Evolutionary conservation across 1,140 invertebrate genomes (phyloP).

Genomic region (Lucilia sericata): DNA sequence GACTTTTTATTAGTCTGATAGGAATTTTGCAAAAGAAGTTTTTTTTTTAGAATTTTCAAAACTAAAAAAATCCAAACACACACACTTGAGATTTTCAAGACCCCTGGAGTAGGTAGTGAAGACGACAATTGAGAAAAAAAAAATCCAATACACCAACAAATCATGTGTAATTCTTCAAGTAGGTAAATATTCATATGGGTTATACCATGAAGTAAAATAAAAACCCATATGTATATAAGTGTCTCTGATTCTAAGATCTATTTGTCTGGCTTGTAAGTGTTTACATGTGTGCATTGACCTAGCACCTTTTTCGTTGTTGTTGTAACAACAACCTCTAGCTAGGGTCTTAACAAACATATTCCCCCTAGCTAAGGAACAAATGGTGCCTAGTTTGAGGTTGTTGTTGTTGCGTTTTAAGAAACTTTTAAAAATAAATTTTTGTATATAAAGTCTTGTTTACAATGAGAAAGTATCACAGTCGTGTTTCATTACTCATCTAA

Average conservation of each 20-base stretch:
- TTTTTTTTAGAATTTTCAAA: neutral
- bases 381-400: neutral
- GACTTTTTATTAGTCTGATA: slow-evolving; percentile 31
- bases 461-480: slow-evolving; percentile 58
- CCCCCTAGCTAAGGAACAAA: neutral
- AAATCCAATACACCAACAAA: neutral
- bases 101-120: slow-evolving; percentile 40
- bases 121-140: neutral
- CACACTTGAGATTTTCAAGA: slow-evolving; percentile 11
- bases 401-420: neutral
- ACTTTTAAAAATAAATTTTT: slow-evolving; percentile 55
- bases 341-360: neutral
- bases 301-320: neutral
- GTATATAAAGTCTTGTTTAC: slow-evolving; percentile 65
- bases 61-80: neutral
- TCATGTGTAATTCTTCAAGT: slow-evolving; percentile 54
- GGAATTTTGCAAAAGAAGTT: neutral
- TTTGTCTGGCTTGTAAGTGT: neutral
- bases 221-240: neutral
- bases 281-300: slow-evolving; percentile 2
- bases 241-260: neutral
- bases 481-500: slow-evolving; percentile 53
- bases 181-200: slow-evolving; percentile 54
- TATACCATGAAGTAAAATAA: neutral
- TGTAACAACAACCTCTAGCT: neutral